Base-by-base conservation (phyloP, 2,797 vertebrate genomes). In the Nannoperca australis region DNA sequence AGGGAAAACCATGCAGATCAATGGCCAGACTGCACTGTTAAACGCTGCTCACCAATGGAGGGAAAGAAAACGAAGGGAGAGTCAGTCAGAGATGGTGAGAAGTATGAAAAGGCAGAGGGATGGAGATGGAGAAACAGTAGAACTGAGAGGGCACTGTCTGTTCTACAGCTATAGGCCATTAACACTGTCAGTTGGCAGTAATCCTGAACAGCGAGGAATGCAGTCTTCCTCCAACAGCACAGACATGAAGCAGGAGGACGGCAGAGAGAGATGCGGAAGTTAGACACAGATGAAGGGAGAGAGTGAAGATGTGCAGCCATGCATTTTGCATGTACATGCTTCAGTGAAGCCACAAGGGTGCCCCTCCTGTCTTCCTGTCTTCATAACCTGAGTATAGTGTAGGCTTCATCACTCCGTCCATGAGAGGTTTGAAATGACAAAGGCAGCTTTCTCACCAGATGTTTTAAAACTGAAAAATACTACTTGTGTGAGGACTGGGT, bases 161-260 rank as follows among this genome's bases (percentile, higher is more conserved):
- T 83, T 84, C 67, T 73, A 38, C 86, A 80, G 83, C 83, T 83
- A 51, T 34, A 78, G 53, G 40, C 84, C 85, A 90, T 92, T 91
- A 87, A 70, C 90, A 90, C 85, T 87, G 88, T 81, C 32, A 49
- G 49, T 68, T 79, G 74, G 83, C 84, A 66, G 76, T 20, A 58
- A 69, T 77, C 61, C 72, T 70, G 68, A 77, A 42, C 69, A 62
- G 61, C 1, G 42, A 73, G 63, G 75, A 55, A 75, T 75, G 79
- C 71, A 80, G 73, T 64, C 40, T 65, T 76, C 54, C 79, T 73
- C 85, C 68, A 49, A 3, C 84, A 75, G 82, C 82, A n/a, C 87
- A 69, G 83, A 82, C 85, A 89, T 80, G 76, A 82, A 82, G 84
- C 70, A 58, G 81, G 42, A 65, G 49, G 78, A 64, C 9, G 61